Percentiles rank a stretch among this genome's conserved stretches.
Conservation (phyloP, 2,113 vertebrate species). For the Eurypyga helias region DNA sequence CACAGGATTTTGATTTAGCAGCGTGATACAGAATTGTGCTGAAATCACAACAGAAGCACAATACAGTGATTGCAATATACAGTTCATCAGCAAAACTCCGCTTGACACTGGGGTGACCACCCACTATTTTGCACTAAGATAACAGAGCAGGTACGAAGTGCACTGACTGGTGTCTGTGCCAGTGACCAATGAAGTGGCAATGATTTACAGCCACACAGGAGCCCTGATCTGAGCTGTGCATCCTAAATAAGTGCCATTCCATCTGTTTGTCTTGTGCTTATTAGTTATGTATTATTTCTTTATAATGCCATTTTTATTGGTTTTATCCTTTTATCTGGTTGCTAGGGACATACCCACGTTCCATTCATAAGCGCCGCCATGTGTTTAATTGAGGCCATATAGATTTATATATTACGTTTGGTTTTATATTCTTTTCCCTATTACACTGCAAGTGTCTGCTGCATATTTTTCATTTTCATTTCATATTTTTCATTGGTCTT, state of each 20-base stretch:
- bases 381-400: background rate
- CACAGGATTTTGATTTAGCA: background rate
- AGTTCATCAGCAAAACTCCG: background rate
- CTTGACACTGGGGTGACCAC: background rate
- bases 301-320: background rate
- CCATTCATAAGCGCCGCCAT: background rate
- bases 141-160: background rate
- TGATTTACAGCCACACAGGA: background rate
- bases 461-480: background rate
- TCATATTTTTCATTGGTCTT: background rate
- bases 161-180: rapidly evolving
- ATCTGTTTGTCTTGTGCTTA: background rate
- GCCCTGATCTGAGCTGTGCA: background rate
- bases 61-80: too few relatives aligned
- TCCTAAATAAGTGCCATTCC: background rate
- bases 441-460: too few relatives aligned
- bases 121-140: background rate
- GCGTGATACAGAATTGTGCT: rapidly evolving
- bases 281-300: background rate
- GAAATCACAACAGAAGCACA: background rate
- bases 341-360: background rate
- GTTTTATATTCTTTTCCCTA: background rate
- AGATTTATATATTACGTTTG: background rate
- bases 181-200: background rate
- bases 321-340: background rate